Evolutionary conservation across 2,113 vertebrate genomes (phyloP).

Genomic region (Silurus asotus): DNA sequence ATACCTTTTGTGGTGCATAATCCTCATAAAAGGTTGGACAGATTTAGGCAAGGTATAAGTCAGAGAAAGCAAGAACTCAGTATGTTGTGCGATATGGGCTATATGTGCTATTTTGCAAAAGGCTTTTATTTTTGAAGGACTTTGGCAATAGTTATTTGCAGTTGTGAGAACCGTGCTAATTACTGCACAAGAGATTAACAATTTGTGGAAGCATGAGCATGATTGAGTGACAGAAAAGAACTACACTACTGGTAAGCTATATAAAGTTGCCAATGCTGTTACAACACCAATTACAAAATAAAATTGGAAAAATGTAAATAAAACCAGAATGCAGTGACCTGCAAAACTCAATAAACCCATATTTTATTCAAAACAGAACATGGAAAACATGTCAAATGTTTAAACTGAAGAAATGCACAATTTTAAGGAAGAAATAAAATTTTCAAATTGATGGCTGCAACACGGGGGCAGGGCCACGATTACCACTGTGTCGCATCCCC

Average conservation of each 20-base stretch:
- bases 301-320: too few relatives aligned
- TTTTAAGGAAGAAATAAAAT: too few relatives aligned
- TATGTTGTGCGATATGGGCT: background rate
- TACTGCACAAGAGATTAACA: background rate
- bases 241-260: background rate
- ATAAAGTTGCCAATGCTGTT: background rate
- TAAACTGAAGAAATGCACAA: too few relatives aligned
- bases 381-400: too few relatives aligned
- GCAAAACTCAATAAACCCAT: too few relatives aligned
- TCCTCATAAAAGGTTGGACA: background rate
- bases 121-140: background rate
- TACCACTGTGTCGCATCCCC: too few relatives aligned
- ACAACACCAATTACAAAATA: too few relatives aligned
- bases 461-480: too few relatives aligned
- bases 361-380: too few relatives aligned
- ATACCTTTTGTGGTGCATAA: background rate
- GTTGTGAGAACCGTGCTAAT: background rate
- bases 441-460: too few relatives aligned
- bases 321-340: too few relatives aligned
- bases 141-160: background rate
- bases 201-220: background rate
- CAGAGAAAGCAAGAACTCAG: too few relatives aligned
- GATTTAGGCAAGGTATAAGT: background rate
- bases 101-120: background rate
- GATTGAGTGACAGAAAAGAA: background rate